Evolutionary conservation across 1,140 invertebrate species (phyloP).

Genomic region (Neoseiulus cucumeris): DNA sequence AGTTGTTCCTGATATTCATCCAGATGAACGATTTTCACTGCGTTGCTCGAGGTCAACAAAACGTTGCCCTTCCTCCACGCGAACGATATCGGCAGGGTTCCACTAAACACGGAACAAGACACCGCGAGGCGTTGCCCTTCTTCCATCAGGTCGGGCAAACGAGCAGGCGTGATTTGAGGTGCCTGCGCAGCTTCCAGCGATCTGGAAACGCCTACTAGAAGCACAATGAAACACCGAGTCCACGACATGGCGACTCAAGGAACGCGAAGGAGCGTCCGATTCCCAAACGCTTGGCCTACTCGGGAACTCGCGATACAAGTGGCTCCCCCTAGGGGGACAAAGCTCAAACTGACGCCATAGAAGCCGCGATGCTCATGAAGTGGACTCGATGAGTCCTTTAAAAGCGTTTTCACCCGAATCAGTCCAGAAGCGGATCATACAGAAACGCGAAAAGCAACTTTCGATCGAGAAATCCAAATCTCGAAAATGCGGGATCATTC

Average conservation of each 20-base stretch:
- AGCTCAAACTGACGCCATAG: background rate
- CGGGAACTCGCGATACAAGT: background rate
- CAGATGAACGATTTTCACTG: background rate
- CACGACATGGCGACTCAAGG: background rate
- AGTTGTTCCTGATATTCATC: conserved; percentile 3
- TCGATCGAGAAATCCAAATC: too few relatives aligned
- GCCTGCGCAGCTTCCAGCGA: background rate
- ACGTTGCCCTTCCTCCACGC: background rate
- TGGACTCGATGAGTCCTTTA: too few relatives aligned
- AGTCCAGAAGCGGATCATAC: too few relatives aligned
- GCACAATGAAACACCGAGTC: background rate
- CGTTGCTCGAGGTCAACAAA: background rate
- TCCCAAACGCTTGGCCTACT: background rate
- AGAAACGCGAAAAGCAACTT: too few relatives aligned
- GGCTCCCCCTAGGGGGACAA: conserved; percentile 1
- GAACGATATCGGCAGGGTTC: background rate
- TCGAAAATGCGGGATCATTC: too few relatives aligned
- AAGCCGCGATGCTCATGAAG: background rate
- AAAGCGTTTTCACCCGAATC: too few relatives aligned
- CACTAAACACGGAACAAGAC: background rate
- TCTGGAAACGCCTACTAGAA: background rate
- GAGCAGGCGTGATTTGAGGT: background rate
- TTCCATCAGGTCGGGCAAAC: background rate
- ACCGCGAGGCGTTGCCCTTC: background rate
- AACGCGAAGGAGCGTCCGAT: background rate